phyloP scores from a whole-genome alignment of 2,113 vertebrate species.

The Pachycephala philippinensis region DNA sequence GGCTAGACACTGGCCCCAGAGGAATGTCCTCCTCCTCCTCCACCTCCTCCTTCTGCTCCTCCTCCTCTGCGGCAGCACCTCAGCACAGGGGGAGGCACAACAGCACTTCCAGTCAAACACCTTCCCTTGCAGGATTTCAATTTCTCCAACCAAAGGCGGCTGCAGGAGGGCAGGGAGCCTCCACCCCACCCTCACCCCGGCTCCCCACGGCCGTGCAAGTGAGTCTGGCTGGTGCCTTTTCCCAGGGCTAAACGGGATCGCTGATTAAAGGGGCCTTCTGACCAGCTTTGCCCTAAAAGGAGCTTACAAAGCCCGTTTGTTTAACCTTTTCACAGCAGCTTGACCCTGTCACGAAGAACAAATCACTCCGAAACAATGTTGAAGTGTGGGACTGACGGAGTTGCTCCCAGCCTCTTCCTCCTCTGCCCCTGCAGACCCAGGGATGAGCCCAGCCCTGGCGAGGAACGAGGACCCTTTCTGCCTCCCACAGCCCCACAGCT shows the following conservation, averaged over 20 bases:
- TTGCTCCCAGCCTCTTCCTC: neutral
- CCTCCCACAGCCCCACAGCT: neutral
- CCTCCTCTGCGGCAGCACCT: neutral
- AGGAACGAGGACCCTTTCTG: neutral
- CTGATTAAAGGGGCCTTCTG: slow-evolving; percentile 62
- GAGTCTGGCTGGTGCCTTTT: slow-evolving; percentile 25
- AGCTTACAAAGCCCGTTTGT: slow-evolving; percentile 82
- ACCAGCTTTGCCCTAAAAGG: slow-evolving; percentile 64
- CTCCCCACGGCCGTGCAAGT: neutral
- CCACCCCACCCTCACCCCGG: neutral
- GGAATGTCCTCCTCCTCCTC: slow-evolving; percentile 39
- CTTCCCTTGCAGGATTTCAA: neutral
- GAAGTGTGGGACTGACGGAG: neutral
- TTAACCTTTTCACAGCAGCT: slow-evolving; percentile 91
- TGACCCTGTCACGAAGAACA: slow-evolving; percentile 88
- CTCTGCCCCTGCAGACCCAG: accelerated
- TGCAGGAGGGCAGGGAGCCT: neutral
- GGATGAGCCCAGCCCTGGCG: neutral
- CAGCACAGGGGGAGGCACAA: neutral
- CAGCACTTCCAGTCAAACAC: slow-evolving; percentile 17
- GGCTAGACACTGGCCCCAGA: slow-evolving; percentile 56
- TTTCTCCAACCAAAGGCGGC: neutral
- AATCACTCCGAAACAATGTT: slow-evolving; percentile 77
- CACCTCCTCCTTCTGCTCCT: neutral
- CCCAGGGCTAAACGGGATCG: slow-evolving; percentile 37